Evolutionary conservation across 2,888 invertebrate genomes (phyloP).

Genomic region (Mechanitis messenoides): DNA sequence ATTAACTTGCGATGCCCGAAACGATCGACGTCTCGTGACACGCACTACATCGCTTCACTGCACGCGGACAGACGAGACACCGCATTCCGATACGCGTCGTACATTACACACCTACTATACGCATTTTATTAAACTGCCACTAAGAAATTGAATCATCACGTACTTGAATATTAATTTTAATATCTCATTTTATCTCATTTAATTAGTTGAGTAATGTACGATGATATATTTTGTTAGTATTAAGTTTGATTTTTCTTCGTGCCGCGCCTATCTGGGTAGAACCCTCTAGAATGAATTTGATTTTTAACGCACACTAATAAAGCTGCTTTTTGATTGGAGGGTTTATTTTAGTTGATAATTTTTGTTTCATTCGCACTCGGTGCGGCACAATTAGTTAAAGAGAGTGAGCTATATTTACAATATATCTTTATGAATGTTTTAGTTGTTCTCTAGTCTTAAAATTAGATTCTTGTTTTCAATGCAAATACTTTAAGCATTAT

Average conservation of each 20-base stretch:
- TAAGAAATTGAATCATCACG: background rate
- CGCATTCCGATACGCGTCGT: conserved; percentile 64
- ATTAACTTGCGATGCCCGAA: conserved; percentile 45
- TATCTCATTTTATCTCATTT: background rate
- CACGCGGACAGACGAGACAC: conserved; percentile 61
- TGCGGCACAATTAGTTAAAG: conserved; percentile 41
- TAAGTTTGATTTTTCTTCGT: conserved; percentile 63
- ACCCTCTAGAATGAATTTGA: conserved; percentile 29
- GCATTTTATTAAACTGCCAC: conserved; percentile 3
- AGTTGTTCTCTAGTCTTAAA: conserved; percentile 71
- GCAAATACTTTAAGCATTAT: conserved; percentile 60
- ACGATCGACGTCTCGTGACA: conserved; percentile 52
- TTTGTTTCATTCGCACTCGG: conserved; percentile 48
- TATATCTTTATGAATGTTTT: conserved; percentile 60
- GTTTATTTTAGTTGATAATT: conserved; percentile 30
- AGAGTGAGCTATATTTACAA: conserved; percentile 56
- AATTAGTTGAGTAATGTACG: background rate
- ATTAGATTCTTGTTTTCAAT: conserved; percentile 54
- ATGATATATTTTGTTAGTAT: conserved; percentile 40
- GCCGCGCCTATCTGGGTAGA: conserved; percentile 52
- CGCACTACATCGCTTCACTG: conserved; percentile 58
- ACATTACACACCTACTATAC: background rate
- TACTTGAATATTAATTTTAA: background rate
- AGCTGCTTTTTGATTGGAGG: conserved; percentile 14
- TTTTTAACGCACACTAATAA: conserved; percentile 14